Evolutionary conservation across 2,888 invertebrate genomes (phyloP).

Genomic region (Drosophila multiciliata): DNA sequence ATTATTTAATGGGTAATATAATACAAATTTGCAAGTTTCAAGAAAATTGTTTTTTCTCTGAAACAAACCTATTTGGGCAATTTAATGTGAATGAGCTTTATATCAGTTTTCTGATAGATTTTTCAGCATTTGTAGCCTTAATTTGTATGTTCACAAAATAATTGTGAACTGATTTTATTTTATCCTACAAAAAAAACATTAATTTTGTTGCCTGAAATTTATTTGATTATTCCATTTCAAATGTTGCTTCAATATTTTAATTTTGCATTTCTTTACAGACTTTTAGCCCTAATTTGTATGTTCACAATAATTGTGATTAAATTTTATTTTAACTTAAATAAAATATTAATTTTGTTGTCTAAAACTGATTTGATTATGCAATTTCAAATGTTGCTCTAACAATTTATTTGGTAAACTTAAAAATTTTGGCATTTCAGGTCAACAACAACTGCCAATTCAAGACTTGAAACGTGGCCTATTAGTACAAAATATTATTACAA

Average conservation of each 20-base stretch:
- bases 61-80: background rate
- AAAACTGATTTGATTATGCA: background rate
- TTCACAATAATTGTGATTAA: too few relatives aligned
- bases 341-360: background rate
- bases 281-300: background rate
- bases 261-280: background rate
- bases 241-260: background rate
- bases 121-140: background rate
- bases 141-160: background rate
- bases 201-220: background rate
- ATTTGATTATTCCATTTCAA: background rate
- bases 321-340: too few relatives aligned
- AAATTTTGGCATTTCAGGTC: background rate
- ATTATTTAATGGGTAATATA: slow-evolving; percentile 15
- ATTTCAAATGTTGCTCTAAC: background rate
- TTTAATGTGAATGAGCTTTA: background rate
- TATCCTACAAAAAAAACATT: background rate
- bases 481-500: background rate
- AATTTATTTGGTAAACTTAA: background rate
- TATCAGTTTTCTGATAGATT: background rate
- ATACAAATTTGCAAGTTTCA: background rate
- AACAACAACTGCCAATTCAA: background rate
- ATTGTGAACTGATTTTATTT: too few relatives aligned
- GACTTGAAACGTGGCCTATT: background rate
- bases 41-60: background rate